These are phyloP conservation scores for Boleophthalmus pectinirostris DNA, from an alignment of 2,113 vertebrate genomes.

Conservation along the genomic window DNA sequence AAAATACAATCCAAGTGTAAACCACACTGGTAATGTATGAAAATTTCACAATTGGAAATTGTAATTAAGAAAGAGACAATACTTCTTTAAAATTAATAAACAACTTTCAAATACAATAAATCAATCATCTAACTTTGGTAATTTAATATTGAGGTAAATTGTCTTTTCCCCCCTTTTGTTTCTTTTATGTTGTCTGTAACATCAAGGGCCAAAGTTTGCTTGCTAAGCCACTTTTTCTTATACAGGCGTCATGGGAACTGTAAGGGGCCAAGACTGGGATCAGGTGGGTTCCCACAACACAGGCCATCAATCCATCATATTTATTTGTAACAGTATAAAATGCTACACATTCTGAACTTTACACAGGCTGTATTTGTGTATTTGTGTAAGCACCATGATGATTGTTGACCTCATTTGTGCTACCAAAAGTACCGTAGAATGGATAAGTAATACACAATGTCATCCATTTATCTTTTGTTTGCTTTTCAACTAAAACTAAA, in stretches of 20 bases:
- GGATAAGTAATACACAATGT: background rate
- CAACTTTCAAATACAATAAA: background rate
- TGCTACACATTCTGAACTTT: background rate
- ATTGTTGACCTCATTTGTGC: background rate
- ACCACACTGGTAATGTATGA: too few relatives aligned
- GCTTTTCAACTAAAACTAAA: background rate
- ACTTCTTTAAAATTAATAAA: too few relatives aligned
- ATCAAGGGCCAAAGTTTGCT: conserved; percentile 24
- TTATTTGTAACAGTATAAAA: conserved; percentile 33
- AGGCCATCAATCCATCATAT: conserved; percentile 48
- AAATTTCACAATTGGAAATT: too few relatives aligned
- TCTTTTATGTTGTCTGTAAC: background rate
- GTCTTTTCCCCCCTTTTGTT: background rate
- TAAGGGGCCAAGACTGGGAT: conserved; percentile 44
- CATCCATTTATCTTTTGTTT: background rate
- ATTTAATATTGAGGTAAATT: background rate
- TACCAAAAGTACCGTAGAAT: background rate
- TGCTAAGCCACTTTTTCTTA: conserved; percentile 30
- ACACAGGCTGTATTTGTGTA: too few relatives aligned
- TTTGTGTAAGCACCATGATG: background rate
- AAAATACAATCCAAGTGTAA: too few relatives aligned
- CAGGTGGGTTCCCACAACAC: conserved; percentile 38
- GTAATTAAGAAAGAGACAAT: too few relatives aligned
- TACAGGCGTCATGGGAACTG: conserved; percentile 30
- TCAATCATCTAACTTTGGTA: background rate